These are phyloP conservation scores for Atrina japonica DNA, from an alignment of 2,888 invertebrate species.

Conservation along the genomic window DNA sequence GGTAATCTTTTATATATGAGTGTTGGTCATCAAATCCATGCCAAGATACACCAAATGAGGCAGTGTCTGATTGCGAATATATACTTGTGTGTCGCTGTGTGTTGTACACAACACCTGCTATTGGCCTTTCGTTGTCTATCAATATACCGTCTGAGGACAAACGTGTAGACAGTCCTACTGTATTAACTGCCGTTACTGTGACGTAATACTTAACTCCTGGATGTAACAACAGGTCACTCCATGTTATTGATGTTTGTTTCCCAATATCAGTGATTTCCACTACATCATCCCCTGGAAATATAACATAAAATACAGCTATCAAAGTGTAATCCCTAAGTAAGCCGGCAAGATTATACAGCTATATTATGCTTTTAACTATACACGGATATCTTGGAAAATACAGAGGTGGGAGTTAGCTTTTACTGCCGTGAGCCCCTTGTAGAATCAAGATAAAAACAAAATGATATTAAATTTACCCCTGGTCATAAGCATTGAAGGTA, in stretches of 20 bases:
- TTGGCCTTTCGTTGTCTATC: slow-evolving; percentile 45
- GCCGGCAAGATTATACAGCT: too few species aligned
- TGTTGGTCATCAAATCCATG: slow-evolving; percentile 50
- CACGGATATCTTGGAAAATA: too few species aligned
- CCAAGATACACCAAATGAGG: slow-evolving; percentile 43
- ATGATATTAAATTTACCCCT: too few species aligned
- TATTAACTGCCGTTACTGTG: slow-evolving; percentile 50
- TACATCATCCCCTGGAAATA: slow-evolving; percentile 49
- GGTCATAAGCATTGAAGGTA: too few species aligned
- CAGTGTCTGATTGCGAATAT: slow-evolving; percentile 31
- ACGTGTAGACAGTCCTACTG: slow-evolving; percentile 44
- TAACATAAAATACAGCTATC: too few species aligned
- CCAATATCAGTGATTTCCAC: slow-evolving; percentile 29
- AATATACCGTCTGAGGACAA: slow-evolving; percentile 50
- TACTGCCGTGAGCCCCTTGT: too few species aligned
- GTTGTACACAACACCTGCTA: slow-evolving; percentile 48
- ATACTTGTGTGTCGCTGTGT: slow-evolving; percentile 33
- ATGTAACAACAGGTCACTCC: slow-evolving; percentile 33
- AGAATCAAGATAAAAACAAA: too few species aligned
- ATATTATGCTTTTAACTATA: too few species aligned
- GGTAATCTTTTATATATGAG: slow-evolving; percentile 42
- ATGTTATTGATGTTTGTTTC: slow-evolving; percentile 24
- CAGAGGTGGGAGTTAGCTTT: too few species aligned
- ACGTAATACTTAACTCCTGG: slow-evolving; percentile 50
- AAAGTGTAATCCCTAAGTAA: too few species aligned